phyloP scores from a whole-genome alignment of 2,888 invertebrate species.

The Pyrgus malvae region DNA sequence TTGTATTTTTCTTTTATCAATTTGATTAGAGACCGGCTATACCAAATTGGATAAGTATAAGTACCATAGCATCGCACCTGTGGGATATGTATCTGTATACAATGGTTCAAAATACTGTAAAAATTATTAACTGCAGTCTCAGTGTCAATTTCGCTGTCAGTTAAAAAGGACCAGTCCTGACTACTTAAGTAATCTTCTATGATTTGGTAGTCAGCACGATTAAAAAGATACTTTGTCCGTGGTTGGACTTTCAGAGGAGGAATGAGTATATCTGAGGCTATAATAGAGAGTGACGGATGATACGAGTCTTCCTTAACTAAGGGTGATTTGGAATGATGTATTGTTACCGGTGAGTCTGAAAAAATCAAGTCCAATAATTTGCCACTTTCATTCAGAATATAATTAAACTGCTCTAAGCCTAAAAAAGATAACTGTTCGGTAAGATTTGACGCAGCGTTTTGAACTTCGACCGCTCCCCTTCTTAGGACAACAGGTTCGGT shows the following conservation, averaged over 20 bases:
- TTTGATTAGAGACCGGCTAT: slow-evolving; percentile 19
- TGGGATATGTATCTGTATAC: not conserved
- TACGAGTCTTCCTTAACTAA: not conserved
- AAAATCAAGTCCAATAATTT: not conserved
- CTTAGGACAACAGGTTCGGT: not conserved
- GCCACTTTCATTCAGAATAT: not conserved
- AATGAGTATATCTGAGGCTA: not conserved
- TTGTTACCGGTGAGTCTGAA: not conserved
- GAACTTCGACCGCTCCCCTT: not conserved
- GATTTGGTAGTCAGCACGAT: not conserved
- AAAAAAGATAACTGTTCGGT: not conserved
- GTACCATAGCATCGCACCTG: not conserved
- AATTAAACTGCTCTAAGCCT: not conserved
- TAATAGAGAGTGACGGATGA: not conserved
- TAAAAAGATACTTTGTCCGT: not conserved
- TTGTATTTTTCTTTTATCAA: slow-evolving; percentile 28
- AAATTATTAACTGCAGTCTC: not conserved
- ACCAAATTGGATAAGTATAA: slow-evolving; percentile 25
- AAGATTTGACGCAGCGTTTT: not conserved
- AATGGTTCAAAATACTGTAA: not conserved
- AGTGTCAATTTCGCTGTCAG: not conserved
- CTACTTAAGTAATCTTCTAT: too few species aligned
- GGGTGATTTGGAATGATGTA: not conserved
- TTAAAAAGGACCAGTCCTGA: not conserved
- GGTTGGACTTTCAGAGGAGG: not conserved